Percentiles rank a stretch among this genome's conserved stretches.
Conservation (phyloP, 1,140 invertebrate genomes). For the Nixonia krombeini region DNA sequence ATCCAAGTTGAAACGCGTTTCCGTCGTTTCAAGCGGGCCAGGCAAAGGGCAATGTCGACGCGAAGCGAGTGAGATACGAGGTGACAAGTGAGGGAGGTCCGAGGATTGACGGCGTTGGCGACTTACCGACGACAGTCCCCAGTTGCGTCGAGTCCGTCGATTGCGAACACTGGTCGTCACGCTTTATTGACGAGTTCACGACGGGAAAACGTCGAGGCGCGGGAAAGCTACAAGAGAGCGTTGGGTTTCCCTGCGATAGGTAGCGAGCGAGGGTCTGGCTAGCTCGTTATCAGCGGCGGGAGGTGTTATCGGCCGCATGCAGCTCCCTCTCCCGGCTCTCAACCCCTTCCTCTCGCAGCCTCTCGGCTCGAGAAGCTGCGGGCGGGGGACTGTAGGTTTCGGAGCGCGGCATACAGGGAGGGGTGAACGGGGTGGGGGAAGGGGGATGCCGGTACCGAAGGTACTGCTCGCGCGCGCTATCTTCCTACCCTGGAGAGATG, state of each 20-base stretch:
- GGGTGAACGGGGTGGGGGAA: constrained; percentile 13
- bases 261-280: constrained; percentile 59
- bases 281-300: constrained; percentile 65
- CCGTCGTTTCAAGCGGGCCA: too few species aligned
- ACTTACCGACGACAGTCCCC: too few species aligned
- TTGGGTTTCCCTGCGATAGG: constrained; percentile 43
- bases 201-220: neutral
- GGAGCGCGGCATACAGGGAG: constrained; percentile 8
- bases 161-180: too few species aligned
- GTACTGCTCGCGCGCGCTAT: constrained; percentile 60
- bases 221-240: constrained; percentile 30
- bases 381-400: too few species aligned
- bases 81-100: too few species aligned
- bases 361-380: constrained; percentile 45
- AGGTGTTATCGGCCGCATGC: constrained; percentile 68
- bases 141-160: too few species aligned
- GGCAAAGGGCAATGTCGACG: too few species aligned
- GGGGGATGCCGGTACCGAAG: constrained; percentile 47
- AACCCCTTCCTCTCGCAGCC: constrained; percentile 56
- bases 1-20: too few species aligned
- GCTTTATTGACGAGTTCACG: constrained; percentile 2
- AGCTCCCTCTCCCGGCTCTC: constrained; percentile 49
- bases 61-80: too few species aligned
- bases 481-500: constrained; percentile 68
- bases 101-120: too few species aligned